A percentile compares a stretch with the other conserved stretches of the same genome.
These are phyloP conservation scores for Eurystomus gularis DNA, from an alignment of 2,113 vertebrate species.

Conservation along the genomic window DNA sequence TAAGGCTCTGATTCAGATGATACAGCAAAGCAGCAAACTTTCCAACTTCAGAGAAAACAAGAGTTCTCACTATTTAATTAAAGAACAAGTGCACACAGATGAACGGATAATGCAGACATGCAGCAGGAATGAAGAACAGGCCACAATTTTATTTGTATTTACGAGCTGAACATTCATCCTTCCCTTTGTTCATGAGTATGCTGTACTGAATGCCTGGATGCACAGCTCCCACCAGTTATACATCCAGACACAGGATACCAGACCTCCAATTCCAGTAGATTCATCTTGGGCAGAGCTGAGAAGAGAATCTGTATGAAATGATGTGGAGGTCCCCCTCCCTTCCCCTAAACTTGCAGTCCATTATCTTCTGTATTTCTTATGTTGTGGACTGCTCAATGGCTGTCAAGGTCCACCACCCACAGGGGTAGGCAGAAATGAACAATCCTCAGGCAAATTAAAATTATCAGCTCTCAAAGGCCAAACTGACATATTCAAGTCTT, in stretches of 20 bases:
- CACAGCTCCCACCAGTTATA: not conserved
- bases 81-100: not conserved
- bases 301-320: not conserved
- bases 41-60: not conserved
- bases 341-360: not conserved
- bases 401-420: not conserved
- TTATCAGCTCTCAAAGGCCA: not conserved
- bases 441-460: not conserved
- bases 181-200: not conserved
- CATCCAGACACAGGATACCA: accelerated
- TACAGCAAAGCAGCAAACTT: not conserved
- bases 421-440: not conserved
- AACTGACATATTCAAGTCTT: not conserved
- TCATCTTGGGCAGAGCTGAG: not conserved
- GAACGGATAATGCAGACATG: not conserved
- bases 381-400: not conserved
- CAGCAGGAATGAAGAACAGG: not conserved
- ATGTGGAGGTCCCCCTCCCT: not conserved
- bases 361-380: not conserved
- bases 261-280: not conserved
- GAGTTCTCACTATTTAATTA: not conserved
- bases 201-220: not conserved
- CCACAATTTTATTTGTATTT: not conserved
- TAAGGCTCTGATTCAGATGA: not conserved
- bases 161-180: not conserved